Conservation (phyloP, 2,113 vertebrate species). For the Myotis lucifugus region DNA sequence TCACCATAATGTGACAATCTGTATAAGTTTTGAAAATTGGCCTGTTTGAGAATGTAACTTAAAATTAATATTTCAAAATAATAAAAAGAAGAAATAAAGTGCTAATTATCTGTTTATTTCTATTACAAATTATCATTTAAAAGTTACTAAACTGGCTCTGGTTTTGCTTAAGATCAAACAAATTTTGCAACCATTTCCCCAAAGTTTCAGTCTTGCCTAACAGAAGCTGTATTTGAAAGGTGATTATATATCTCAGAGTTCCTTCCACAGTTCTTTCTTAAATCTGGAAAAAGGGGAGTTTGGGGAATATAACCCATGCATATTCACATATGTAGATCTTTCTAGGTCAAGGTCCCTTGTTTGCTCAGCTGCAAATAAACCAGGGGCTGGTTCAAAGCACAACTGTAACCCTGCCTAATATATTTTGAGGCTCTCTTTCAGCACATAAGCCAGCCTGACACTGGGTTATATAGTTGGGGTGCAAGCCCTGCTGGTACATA, state of each 20-base stretch:
- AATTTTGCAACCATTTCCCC: neutral
- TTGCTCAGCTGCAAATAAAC: neutral
- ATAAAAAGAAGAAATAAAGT: slow-evolving; percentile 7
- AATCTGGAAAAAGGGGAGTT: neutral
- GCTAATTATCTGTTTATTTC: neutral
- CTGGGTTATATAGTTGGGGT: too few species aligned
- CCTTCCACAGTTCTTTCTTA: neutral
- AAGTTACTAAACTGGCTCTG: neutral
- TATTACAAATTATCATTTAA: neutral
- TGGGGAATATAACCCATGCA: neutral
- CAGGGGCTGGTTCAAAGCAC: neutral
- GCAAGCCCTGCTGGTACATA: neutral
- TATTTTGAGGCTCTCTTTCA: neutral
- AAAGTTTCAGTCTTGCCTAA: neutral
- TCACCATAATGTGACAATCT: neutral
- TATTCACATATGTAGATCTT: neutral
- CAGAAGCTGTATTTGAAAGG: neutral
- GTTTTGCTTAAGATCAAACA: neutral
- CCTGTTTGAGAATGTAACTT: neutral
- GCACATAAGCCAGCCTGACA: neutral
- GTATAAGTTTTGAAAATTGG: neutral
- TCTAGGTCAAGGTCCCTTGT: neutral
- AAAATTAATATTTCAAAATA: slow-evolving; percentile 51
- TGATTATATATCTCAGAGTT: neutral
- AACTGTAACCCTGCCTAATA: neutral